phyloP scores from a whole-genome alignment of 53 echinoderm and acorn worm species.

The Echinarachnius parma region DNA sequence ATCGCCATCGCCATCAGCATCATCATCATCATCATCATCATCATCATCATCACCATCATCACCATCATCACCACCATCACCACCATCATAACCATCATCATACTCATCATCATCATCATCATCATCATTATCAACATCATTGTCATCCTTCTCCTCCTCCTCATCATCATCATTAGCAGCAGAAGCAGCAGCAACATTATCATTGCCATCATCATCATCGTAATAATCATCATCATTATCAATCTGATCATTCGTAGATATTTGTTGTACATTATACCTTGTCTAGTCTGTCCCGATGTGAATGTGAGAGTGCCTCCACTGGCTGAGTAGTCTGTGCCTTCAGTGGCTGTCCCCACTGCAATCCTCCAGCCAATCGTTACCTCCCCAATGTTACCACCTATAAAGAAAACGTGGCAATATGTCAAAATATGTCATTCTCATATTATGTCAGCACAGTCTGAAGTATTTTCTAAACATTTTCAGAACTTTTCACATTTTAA shows the following conservation, averaged over 20 bases:
- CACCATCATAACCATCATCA: constrained; percentile 10
- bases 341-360: constrained; percentile 64
- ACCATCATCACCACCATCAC: constrained; percentile 9
- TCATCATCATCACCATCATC: constrained; percentile 16
- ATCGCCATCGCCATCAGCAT: background rate
- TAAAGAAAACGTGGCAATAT: too few relatives aligned
- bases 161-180: constrained; percentile 14
- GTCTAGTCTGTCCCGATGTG: constrained; percentile 78
- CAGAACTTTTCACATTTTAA: too few relatives aligned
- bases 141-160: background rate
- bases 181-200: background rate
- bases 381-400: constrained; percentile 97
- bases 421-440: too few relatives aligned
- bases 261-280: too few relatives aligned
- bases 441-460: too few relatives aligned
- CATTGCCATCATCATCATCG: constrained; percentile 1
- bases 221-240: constrained; percentile 13
- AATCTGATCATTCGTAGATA: background rate
- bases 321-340: constrained; percentile 81
- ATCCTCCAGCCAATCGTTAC: constrained; percentile 86
- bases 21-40: constrained; percentile 5
- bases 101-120: background rate
- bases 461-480: too few relatives aligned
- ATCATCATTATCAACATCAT: background rate
- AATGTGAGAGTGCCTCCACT: constrained; percentile 92